These are phyloP conservation scores for Hirtodrosophila duncani DNA, from an alignment of 2,888 invertebrate species.

Conservation along the genomic window DNA sequence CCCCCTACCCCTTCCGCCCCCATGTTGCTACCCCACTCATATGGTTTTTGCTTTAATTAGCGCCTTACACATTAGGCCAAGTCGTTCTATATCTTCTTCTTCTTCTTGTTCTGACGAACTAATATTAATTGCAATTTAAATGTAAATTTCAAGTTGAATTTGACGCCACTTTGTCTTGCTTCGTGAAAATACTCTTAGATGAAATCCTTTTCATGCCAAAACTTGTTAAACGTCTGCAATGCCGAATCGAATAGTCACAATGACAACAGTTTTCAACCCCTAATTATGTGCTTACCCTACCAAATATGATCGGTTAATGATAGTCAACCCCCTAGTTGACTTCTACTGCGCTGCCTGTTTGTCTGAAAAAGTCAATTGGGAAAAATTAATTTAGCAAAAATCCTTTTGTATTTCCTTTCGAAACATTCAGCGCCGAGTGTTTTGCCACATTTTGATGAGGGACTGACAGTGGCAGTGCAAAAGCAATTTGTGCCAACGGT, in stretches of 20 bases:
- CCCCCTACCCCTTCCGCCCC: too few species aligned
- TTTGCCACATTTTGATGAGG: constrained; percentile 71
- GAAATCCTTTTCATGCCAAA: constrained; percentile 14
- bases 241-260: constrained; percentile 38
- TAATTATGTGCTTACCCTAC: constrained; percentile 59
- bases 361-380: constrained; percentile 66
- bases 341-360: constrained; percentile 29
- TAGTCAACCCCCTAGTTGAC: constrained; percentile 51
- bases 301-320: constrained; percentile 72
- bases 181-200: constrained; percentile 21
- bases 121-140: constrained; percentile 63
- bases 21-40: too few species aligned
- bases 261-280: constrained; percentile 51
- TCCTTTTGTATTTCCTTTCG: constrained; percentile 50
- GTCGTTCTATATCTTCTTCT: constrained; percentile 52
- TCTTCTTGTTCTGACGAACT: constrained; percentile 23
- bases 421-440: constrained; percentile 45
- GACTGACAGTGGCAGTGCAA: constrained; percentile 73
- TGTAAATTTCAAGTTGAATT: constrained; percentile 37
- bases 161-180: constrained; percentile 40
- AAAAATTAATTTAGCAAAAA: constrained; percentile 69
- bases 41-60: constrained; percentile 50
- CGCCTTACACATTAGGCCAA: constrained; percentile 51
- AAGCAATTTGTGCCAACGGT: constrained; percentile 72
- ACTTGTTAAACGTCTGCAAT: constrained; percentile 13